Base-by-base conservation (phyloP, 2,113 vertebrate species). In the Pangasianodon hypophthalmus region DNA sequence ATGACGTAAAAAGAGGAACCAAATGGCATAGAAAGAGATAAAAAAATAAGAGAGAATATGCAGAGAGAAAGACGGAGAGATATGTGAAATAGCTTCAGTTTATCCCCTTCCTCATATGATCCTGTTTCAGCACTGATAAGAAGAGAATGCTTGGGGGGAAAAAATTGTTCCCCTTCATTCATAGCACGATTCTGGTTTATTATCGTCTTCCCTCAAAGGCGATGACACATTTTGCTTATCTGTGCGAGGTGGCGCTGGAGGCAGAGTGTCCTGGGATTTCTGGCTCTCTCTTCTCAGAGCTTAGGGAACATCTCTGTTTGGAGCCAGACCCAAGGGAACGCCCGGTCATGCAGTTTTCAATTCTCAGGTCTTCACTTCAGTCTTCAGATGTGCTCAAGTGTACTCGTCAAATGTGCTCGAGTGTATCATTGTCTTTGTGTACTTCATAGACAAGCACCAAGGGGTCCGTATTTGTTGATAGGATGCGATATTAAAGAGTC, bases 381-480 rank as follows among this genome's bases (percentile, higher is more conserved):
- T 71, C 87, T 58, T 83, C 37, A 14, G 19, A 75, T 82, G 87
- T 88, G 88, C 87, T 88, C 87, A 62, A 87, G 54, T 86, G 44
- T 26, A 50, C 54, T 79, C 58, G 58, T 37, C 29, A 48, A 58
- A 64, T 75, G 69, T 88, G 62, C 90, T 86, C 41, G 44, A 58
- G 73, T 73, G 64, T 41, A 26, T 29, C 82, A 44, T 60, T 82
- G 85, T 89, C 29, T 92, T 75, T 80, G 46, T 87, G 87, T 86
- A 62, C 85, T 64, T 80, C 44, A 69, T 86, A 85, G 81, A 90
- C 81, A 89, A 91, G 90, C 92, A 92, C 90, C 92, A 90, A 88
- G 81, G 92, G 87, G 89, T 91, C 83, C 41, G 84, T 90, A 86
- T 89, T 89, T 60, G 41, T 89, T 69, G 46, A 85, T 52, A 88